Percentiles rank a stretch among this genome's conserved stretches.
Conservation (phyloP, 2,113 vertebrate genomes). For the Vicugna pacos region DNA sequence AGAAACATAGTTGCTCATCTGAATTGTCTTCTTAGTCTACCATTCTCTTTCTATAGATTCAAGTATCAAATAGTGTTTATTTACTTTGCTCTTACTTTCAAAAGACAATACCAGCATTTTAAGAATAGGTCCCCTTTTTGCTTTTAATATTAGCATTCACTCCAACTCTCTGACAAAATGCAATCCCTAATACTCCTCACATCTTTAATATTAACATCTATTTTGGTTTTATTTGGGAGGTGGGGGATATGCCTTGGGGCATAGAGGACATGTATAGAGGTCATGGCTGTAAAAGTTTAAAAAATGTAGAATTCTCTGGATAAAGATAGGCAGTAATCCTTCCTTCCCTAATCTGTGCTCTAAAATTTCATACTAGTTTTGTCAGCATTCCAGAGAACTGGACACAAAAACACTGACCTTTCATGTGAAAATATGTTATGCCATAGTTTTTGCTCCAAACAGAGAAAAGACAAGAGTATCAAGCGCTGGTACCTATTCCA, state of each 20-base stretch:
- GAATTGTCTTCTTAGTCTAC: background rate
- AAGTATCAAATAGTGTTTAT: slow-evolving; percentile 48
- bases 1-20: background rate
- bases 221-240: background rate
- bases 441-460: background rate
- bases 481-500: background rate
- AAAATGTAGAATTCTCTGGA: background rate
- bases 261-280: background rate
- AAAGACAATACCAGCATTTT: background rate
- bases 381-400: background rate
- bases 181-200: slow-evolving; percentile 4
- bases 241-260: background rate
- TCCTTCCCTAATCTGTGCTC: background rate
- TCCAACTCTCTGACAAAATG: slow-evolving; percentile 35
- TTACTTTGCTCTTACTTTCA: slow-evolving; percentile 28
- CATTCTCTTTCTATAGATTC: background rate
- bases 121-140: background rate
- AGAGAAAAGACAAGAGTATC: background rate
- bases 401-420: background rate
- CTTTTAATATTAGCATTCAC: slow-evolving; percentile 33
- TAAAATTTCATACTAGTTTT: slow-evolving; percentile 10
- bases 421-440: background rate
- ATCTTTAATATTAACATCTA: background rate
- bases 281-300: background rate
- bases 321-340: background rate